phyloP scores from a whole-genome alignment of 2,888 invertebrate species.

The Gibbula magus region DNA sequence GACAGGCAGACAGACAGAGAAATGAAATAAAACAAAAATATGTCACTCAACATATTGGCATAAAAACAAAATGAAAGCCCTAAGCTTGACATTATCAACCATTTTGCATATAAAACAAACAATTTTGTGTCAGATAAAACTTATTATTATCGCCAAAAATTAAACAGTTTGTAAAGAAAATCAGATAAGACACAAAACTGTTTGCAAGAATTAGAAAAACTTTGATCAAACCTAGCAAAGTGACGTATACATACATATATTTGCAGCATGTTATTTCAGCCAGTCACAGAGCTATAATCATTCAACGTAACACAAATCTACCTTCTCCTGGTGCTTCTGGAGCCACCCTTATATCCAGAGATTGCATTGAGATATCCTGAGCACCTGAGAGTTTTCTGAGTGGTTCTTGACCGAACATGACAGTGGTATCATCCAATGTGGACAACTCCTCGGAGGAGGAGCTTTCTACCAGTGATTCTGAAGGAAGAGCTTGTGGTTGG shows the following conservation, averaged over 20 bases:
- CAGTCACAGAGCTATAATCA: background rate
- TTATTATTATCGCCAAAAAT: background rate
- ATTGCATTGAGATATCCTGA: conserved; percentile 37
- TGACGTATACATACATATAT: background rate
- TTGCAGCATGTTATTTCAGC: background rate
- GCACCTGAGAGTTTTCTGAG: conserved; percentile 13
- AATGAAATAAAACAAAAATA: background rate
- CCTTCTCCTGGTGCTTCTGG: conserved; percentile 20
- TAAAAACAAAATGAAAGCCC: background rate
- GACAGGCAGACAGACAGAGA: background rate
- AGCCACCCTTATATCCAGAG: conserved; percentile 16
- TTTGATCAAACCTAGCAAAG: background rate
- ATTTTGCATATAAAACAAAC: background rate
- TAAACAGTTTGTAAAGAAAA: background rate
- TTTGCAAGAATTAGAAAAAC: background rate
- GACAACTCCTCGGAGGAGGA: background rate
- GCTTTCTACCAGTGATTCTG: background rate
- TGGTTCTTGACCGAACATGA: background rate
- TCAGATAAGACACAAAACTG: background rate
- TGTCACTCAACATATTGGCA: background rate
- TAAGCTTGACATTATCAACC: background rate
- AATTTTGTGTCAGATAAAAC: background rate
- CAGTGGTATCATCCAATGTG: background rate
- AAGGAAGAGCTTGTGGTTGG: background rate
- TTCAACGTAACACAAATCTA: background rate